Evolutionary conservation across 1,140 invertebrate species (phyloP).

Genomic region (Rhyacophila brunnea): DNA sequence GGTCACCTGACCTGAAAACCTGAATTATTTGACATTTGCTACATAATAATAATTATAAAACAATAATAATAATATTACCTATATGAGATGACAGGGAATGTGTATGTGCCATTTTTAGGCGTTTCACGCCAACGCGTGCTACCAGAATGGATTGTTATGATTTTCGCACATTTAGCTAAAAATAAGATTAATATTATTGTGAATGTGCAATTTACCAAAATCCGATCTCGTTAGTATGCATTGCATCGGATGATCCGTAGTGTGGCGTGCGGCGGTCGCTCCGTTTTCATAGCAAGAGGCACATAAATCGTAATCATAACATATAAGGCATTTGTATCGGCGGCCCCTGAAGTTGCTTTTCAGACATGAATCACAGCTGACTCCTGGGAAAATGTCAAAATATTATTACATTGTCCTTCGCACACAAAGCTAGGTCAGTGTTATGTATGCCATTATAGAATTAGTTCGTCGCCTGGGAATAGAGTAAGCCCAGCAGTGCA

Average conservation of each 20-base stretch:
- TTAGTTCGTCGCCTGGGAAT: background rate
- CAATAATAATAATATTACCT: no score
- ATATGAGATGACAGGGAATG: no score
- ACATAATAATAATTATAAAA: no score
- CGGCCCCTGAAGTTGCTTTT: slow-evolving; percentile 96
- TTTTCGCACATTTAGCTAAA: no score
- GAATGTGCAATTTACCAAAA: slow-evolving; percentile 66
- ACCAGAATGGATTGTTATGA: no score
- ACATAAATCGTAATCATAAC: slow-evolving; percentile 98
- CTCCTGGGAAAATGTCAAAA: slow-evolving; percentile 63
- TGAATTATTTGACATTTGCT: no score
- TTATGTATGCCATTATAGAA: background rate
- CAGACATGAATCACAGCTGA: slow-evolving; percentile 99
- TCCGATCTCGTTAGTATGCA: slow-evolving; percentile 96
- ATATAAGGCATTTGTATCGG: slow-evolving; percentile 97
- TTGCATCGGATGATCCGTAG: slow-evolving; percentile 96
- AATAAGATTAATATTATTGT: no score
- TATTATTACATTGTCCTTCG: slow-evolving; percentile 14
- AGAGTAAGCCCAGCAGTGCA: background rate
- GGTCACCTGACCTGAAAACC: no score
- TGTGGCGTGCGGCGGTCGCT: slow-evolving; percentile 88
- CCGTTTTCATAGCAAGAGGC: slow-evolving; percentile 93
- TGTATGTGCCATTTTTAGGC: no score
- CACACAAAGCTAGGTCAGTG: slow-evolving; percentile 8
- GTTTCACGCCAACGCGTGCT: no score